These are phyloP conservation scores for Platygyra sinensis DNA, from an alignment of 64 coral and sea anemone species.

Conservation along the genomic window DNA sequence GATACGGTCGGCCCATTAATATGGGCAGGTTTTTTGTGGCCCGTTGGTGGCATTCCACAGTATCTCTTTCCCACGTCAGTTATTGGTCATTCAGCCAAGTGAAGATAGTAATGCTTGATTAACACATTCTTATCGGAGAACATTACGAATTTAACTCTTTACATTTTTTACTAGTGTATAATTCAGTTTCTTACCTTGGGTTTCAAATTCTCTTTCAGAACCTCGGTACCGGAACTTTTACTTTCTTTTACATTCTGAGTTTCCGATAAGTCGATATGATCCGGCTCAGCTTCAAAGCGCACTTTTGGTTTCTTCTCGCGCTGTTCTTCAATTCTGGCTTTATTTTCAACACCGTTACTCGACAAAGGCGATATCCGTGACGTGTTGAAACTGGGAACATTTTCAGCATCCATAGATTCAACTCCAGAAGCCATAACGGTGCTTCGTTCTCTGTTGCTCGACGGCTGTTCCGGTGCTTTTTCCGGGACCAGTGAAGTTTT, in stretches of 20 bases:
- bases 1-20: too few relatives aligned
- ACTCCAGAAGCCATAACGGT: neutral
- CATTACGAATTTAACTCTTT: too few relatives aligned
- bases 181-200: neutral
- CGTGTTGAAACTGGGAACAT: neutral
- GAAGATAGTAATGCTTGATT: too few relatives aligned
- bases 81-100: too few relatives aligned
- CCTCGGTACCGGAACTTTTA: neutral
- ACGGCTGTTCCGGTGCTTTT: neutral
- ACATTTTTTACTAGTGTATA: too few relatives aligned
- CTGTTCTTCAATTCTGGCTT: neutral
- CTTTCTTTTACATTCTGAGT: neutral
- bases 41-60: too few relatives aligned
- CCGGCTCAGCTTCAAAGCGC: neutral
- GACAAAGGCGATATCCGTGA: constrained; percentile 12
- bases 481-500: neutral
- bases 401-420: neutral
- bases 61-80: too few relatives aligned
- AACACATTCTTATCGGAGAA: too few relatives aligned
- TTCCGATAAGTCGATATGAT: constrained; percentile 6
- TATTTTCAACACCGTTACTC: neutral
- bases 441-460: neutral
- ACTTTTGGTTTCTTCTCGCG: constrained; percentile 5
- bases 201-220: constrained; percentile 4
- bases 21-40: too few relatives aligned